Conservation (phyloP, 1,140 invertebrate species). For the Sarcophaga bullata region DNA sequence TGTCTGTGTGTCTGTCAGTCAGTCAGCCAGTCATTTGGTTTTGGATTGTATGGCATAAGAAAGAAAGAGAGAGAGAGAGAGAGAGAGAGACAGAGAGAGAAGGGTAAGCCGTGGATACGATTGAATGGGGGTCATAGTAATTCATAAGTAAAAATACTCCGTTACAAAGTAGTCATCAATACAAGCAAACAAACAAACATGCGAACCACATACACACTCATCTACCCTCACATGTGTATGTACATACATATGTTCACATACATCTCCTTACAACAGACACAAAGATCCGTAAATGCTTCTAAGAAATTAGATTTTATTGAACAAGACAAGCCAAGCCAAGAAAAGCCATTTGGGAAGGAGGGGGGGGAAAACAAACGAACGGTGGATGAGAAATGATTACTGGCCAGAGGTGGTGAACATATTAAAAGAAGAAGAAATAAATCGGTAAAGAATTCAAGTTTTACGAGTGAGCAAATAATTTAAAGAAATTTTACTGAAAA, state of each 20-base stretch:
- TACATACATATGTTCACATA: too few species aligned
- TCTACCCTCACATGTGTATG: too few species aligned
- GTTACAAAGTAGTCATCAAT: conserved; percentile 8
- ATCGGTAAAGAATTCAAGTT: too few species aligned
- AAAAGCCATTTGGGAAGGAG: not conserved
- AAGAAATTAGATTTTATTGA: conserved; percentile 38
- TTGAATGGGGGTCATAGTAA: conserved; percentile 23
- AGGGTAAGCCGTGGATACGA: too few species aligned
- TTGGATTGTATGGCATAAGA: too few species aligned
- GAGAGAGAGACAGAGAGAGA: too few species aligned
- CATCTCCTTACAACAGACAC: not conserved
- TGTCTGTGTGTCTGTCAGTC: not conserved
- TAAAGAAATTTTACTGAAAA: too few species aligned
- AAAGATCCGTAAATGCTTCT: not conserved
- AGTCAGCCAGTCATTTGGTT: too few species aligned
- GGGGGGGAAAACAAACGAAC: not conserved
- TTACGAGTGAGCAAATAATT: too few species aligned
- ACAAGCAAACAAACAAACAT: not conserved
- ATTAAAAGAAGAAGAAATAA: too few species aligned
- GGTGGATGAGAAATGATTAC: not conserved
- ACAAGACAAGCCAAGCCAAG: conserved; percentile 1
- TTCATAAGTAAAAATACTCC: conserved; percentile 21
- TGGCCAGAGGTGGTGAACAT: not conserved
- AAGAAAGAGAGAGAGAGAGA: too few species aligned
- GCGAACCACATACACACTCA: not conserved